phyloP scores from a whole-genome alignment of 2,113 vertebrate species.

The Macheiramphus alcinus region DNA sequence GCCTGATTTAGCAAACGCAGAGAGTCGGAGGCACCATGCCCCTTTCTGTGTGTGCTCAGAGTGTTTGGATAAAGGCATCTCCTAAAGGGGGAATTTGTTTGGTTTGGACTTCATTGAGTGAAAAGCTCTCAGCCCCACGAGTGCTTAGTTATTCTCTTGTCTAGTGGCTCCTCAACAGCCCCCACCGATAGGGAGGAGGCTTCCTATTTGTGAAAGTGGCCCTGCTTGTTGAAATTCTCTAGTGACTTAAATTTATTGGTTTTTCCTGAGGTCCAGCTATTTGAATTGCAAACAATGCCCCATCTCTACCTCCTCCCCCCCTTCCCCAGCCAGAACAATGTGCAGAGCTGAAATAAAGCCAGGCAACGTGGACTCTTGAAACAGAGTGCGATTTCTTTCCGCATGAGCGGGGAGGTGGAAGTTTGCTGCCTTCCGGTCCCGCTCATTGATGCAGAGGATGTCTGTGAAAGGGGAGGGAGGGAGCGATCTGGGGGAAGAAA shows the following conservation, averaged over 20 bases:
- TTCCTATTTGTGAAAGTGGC: constrained; percentile 37
- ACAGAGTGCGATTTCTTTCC: neutral
- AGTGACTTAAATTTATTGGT: constrained; percentile 67
- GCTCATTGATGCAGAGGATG: constrained; percentile 2
- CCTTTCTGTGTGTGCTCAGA: neutral
- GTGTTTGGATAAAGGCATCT: constrained; percentile 37
- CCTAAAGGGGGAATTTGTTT: constrained; percentile 57
- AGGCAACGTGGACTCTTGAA: neutral
- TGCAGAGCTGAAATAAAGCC: constrained; percentile 32
- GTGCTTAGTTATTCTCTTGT: constrained; percentile 61
- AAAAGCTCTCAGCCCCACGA: constrained; percentile 66
- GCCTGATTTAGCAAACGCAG: neutral
- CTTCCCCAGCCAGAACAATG: constrained; percentile 35
- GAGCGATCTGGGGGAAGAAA: neutral
- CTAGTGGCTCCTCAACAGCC: constrained; percentile 59
- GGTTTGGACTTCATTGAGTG: constrained; percentile 66
- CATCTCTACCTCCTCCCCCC: neutral
- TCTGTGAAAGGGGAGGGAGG: constrained; percentile 12
- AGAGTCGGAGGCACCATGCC: neutral
- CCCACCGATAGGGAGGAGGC: neutral
- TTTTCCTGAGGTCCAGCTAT: constrained; percentile 54
- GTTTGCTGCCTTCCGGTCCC: constrained; percentile 38
- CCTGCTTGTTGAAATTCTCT: constrained; percentile 57
- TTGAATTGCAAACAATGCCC: constrained; percentile 68
- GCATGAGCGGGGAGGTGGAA: constrained; percentile 12